Evolutionary conservation across 2,888 invertebrate species (phyloP), one percentile per base, ranked within the genome.

Genomic region (Leptogaster cylindrica): DNA sequence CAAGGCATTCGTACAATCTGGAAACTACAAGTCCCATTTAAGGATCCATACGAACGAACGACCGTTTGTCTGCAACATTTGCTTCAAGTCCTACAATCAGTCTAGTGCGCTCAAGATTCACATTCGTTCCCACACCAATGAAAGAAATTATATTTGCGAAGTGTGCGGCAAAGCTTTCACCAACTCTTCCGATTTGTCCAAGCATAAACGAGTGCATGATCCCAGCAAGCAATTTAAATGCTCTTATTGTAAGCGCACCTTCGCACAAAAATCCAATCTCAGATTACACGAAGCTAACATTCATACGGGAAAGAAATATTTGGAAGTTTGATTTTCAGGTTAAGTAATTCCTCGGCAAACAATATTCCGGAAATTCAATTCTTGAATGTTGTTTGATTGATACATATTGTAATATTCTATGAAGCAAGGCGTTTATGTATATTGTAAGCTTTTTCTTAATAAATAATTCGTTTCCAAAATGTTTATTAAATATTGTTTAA

Each of bases 1-100:
- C 14, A 75, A 74, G 36, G 63, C 71, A 1, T 75, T 75, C 28
- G 75, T 75, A 2, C 75, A 75, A 50, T 63, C 72, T 6, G 74
- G 69, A 2, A 75, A 75, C 52, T 75, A 72, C 41, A 71, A 72
- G 12, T 70, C 72, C 1, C 75, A 75, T 16, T 7, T 74, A 20
- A 52, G 73, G 18, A 72, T 67, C 1, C 75, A 75, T 27, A 74
- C 75, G 0, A 73, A 73, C 8, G 75, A 75, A n/a, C 70, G 72
- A 5, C 75, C 75, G 1, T 75, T 41, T 27, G 25, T 48, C 3
- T 75, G 75, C 48, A 20, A 65, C 1, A 18, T 73, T 1, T 75
- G 75, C 36, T 3, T 16, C 0, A 75, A 74, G 66, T 39, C 71
- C 0, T 75, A 73, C 51, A 71, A 64, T 64, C 75, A 75, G 65